Conservation (phyloP, 2,113 vertebrate genomes). For the Speoplatyrhinus poulsoni region DNA sequence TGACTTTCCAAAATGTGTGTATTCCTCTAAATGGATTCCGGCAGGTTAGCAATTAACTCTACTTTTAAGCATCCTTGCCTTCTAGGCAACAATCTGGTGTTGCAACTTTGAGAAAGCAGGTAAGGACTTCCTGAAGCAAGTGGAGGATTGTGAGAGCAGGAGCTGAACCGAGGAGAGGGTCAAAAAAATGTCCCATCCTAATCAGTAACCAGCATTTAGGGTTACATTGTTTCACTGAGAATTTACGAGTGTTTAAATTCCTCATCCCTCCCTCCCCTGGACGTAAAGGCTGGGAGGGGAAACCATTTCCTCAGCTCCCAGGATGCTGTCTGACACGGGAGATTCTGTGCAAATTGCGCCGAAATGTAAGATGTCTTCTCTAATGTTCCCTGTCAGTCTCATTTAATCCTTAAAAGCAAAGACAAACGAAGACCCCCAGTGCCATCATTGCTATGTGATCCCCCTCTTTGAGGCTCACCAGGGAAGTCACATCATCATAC, state of each 20-base stretch:
- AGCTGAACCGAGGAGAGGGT: constrained; percentile 31
- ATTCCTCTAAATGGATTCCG: constrained; percentile 1
- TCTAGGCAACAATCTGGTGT: not conserved
- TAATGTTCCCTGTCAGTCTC: constrained; percentile 54
- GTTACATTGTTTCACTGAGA: constrained; percentile 40
- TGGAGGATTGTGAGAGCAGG: constrained; percentile 31
- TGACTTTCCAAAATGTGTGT: not conserved
- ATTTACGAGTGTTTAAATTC: constrained; percentile 59
- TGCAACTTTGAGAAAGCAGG: not conserved
- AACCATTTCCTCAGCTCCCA: constrained; percentile 62
- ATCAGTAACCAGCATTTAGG: constrained; percentile 56
- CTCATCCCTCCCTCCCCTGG: constrained; percentile 38
- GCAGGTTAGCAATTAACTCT: constrained; percentile 4
- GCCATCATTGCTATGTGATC: constrained; percentile 36
- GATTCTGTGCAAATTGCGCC: constrained; percentile 44
- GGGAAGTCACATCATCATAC: constrained; percentile 17
- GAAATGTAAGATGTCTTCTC: constrained; percentile 45
- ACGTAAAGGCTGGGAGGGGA: constrained; percentile 34
- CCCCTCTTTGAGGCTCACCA: constrained; percentile 9
- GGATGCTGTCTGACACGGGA: constrained; percentile 50
- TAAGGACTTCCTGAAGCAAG: constrained; percentile 9
- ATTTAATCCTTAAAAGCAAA: constrained; percentile 41
- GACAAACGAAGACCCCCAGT: constrained; percentile 43
- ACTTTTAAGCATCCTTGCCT: constrained; percentile 10
- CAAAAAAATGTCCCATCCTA: constrained; percentile 52